phyloP scores from a whole-genome alignment of 1,140 invertebrate genomes.

The Pectinophora gossypiella region DNA sequence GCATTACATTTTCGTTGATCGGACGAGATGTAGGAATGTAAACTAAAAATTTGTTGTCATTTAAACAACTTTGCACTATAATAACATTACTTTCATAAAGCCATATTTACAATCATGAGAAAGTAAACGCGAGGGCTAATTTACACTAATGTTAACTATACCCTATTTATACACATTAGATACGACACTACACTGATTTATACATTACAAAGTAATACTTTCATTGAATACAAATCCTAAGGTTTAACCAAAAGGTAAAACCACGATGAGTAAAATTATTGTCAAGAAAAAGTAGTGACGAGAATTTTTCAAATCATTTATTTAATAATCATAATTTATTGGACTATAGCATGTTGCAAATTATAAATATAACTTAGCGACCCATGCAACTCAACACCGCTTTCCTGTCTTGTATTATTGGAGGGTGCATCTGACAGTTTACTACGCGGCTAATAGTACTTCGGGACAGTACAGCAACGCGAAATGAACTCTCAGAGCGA shows the following conservation, averaged over 20 bases:
- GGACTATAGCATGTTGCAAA: slow-evolving; percentile 13
- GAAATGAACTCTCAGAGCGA: not conserved
- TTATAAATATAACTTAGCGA: slow-evolving; percentile 5
- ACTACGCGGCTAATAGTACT: too few species aligned
- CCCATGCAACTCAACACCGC: not conserved
- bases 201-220: slow-evolving; percentile 53
- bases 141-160: slow-evolving; percentile 18
- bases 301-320: too few species aligned
- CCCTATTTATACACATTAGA: slow-evolving; percentile 11
- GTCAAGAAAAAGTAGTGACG: slow-evolving; percentile 36
- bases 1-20: too few species aligned
- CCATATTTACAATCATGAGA: slow-evolving; percentile 21
- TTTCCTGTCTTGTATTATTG: too few species aligned
- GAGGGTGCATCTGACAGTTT: too few species aligned
- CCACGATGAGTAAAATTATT: slow-evolving; percentile 30
- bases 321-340: not conserved
- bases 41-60: not conserved
- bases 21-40: slow-evolving; percentile 23
- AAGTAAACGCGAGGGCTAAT: slow-evolving; percentile 17
- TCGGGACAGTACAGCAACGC: too few species aligned
- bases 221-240: slow-evolving; percentile 41
- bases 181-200: slow-evolving; percentile 12
- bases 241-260: slow-evolving; percentile 8
- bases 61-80: too few species aligned
- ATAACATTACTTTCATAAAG: slow-evolving; percentile 2